Base-by-base conservation (phyloP, 2,113 vertebrate genomes). In the Tetrax tetrax region DNA sequence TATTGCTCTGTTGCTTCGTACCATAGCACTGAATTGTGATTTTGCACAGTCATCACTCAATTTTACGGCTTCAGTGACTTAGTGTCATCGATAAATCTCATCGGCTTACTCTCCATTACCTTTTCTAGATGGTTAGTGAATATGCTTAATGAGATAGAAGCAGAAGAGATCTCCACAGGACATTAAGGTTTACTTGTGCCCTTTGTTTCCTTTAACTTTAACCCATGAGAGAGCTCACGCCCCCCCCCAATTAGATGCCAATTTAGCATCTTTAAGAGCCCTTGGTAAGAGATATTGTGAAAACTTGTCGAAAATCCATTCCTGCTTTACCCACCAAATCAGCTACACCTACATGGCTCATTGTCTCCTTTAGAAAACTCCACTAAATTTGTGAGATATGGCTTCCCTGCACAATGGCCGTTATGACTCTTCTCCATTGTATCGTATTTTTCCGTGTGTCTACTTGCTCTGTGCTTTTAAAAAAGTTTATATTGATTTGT, bases 201-300 rank as follows among this genome's bases (percentile, higher is more conserved):
- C 38, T 87, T 93, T 76, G 21, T 69, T 97, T 81, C 71, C 37
- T 88, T 81, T 77, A 80, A n/a, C 47, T 83, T 70, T 77, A 81
- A 86, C 78, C 60, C 43, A 23, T 13, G 61, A 80, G 31, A 86
- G 41, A 76, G 41, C 29, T 71, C 81, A n/a, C n/a, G n/a, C 38
- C 21, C 14, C 15, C 15, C 7, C 8, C n/a, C n/a, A n/a, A n/a
- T n/a, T n/a, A n/a, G n/a, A n/a, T n/a, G n/a, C n/a, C n/a, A n/a
- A n/a, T 68, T 91, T 61, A 71, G 9, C 35, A 71, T 53, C 53
- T 78, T 86, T 70, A 78, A 51, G 68, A 83, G 12, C 15, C 15
- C 60, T 64, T 76, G n/a, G 35, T 71, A 82, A 84, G n/a, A 21
- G 24, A 41, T 91, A 48, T 35, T 71, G 72, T 90, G 41, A 90